Conservation (phyloP, 2,888 invertebrate species). For the Trachelus tabidus region DNA sequence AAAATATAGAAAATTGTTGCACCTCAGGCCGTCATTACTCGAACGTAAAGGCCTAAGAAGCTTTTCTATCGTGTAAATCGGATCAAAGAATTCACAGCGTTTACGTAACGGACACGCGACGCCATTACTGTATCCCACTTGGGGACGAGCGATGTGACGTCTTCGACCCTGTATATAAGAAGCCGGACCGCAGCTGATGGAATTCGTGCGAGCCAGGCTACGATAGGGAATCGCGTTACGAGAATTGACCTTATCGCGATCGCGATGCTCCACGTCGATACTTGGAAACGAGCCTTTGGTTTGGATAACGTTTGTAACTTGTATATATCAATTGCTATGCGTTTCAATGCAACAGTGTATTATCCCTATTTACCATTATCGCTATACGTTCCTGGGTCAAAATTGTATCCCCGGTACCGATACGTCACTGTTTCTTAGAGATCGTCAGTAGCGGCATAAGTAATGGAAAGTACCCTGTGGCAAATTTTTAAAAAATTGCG, state of each 20-base stretch:
- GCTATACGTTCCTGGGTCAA: background rate
- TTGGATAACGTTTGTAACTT: background rate
- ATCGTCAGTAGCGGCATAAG: background rate
- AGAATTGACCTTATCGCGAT: background rate
- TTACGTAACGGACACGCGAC: background rate
- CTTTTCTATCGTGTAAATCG: background rate
- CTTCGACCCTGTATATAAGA: background rate
- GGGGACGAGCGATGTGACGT: background rate
- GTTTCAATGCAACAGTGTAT: background rate
- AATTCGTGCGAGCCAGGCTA: background rate
- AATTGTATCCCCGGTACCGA: background rate
- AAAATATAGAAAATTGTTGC: background rate
- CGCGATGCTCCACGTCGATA: background rate
- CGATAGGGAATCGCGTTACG: background rate
- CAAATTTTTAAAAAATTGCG: accelerated
- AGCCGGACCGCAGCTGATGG: background rate
- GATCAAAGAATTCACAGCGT: background rate
- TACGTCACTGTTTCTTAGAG: background rate
- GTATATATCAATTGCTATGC: background rate
- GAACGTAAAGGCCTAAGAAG: background rate
- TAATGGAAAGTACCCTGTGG: no score
- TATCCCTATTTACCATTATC: no score
- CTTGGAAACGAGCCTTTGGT: background rate
- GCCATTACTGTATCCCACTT: background rate
- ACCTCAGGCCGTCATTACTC: background rate